Base-by-base conservation (phyloP, 2,113 vertebrate species). In the Sterna hirundo region DNA sequence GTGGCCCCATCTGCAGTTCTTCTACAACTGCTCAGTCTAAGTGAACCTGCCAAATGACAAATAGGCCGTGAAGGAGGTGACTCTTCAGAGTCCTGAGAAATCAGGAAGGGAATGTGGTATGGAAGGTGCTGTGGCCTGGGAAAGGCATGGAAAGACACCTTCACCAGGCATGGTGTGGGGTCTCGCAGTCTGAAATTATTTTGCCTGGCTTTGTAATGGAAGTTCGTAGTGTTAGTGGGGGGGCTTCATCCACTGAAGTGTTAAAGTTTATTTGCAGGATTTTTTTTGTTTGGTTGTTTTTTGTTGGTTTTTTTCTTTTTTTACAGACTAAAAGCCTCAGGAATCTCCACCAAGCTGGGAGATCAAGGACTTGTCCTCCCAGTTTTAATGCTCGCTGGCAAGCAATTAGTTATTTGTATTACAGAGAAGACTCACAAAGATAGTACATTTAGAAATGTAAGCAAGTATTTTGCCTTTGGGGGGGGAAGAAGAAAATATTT, bases 321-420 rank as follows among this genome's bases (percentile, higher is more conserved):
- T 71, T 47, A 51, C 30, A 29, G 27, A 30, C 44, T 87, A 20
- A 66, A 83, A 94, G 71, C 92, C 85, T 94, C 68, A 58, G 92
- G 87, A 86, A 88, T 83, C 69, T 89, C 81, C 49, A 91, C 44
- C 72, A 89, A 93, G 80, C 93, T 87, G 75, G 74, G 88, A 94
- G 81, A 95, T 93, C 71, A 95, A 97, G 96, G 90, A 94, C 86
- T 85, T 38, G 91, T 88, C 62, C n/a, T 96, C 77, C 49, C 62
- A 51, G 54, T 94, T 89, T 82, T 76, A 85, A 65, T 70, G 86
- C 81, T 94, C 0, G 2, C 55, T 89, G 91, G 93, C 83, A 97
- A 94, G 91, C 83, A 97, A 86, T 94, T 96, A 94, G 88, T 93
- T 94, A 82, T 89, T 94, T 95, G 74, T 89, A 9, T 93, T 92